A percentile compares a stretch with the other conserved stretches of the same genome.
phyloP scores from a whole-genome alignment of 2,797 vertebrate species.

The Sebastes minor region DNA sequence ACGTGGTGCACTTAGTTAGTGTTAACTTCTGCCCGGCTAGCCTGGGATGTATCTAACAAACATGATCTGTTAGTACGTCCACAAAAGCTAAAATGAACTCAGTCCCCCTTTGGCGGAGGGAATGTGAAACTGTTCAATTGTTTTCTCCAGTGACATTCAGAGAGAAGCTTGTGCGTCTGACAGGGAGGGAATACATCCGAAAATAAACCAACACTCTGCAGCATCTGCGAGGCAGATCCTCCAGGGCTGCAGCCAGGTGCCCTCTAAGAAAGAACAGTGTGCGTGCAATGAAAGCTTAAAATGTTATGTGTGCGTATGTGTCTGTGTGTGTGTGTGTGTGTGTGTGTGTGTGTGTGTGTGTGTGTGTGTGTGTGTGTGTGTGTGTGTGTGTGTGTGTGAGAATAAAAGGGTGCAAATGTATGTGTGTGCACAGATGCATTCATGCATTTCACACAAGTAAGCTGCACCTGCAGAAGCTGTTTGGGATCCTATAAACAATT shows the following conservation, averaged over 20 bases:
- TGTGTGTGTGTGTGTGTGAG: not conserved
- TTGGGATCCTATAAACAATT: not conserved
- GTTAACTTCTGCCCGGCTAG: not conserved
- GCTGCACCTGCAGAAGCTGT: not conserved
- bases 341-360: not conserved
- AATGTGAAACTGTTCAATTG: not conserved
- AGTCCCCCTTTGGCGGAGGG: not conserved
- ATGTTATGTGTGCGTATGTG: not conserved
- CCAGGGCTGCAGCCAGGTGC: slow-evolving; percentile 28
- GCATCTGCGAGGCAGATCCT: slow-evolving; percentile 37
- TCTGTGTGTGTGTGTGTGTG: not conserved
- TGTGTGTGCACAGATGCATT: not conserved
- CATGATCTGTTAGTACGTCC: not conserved
- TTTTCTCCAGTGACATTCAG: slow-evolving; percentile 10
- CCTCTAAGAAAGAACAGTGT: slow-evolving; percentile 28
- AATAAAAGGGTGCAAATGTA: not conserved
- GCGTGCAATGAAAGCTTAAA: not conserved
- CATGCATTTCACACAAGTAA: not conserved
- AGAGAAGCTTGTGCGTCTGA: slow-evolving; percentile 1
- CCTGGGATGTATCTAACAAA: not conserved
- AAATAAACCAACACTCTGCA: slow-evolving; percentile 48
- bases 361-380: not conserved
- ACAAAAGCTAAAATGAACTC: not conserved
- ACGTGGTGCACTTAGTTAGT: too few species aligned
- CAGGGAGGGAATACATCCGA: slow-evolving; percentile 21